Evolutionary conservation across 2,113 vertebrate species (phyloP).

Genomic region (Otocyon megalotis): DNA sequence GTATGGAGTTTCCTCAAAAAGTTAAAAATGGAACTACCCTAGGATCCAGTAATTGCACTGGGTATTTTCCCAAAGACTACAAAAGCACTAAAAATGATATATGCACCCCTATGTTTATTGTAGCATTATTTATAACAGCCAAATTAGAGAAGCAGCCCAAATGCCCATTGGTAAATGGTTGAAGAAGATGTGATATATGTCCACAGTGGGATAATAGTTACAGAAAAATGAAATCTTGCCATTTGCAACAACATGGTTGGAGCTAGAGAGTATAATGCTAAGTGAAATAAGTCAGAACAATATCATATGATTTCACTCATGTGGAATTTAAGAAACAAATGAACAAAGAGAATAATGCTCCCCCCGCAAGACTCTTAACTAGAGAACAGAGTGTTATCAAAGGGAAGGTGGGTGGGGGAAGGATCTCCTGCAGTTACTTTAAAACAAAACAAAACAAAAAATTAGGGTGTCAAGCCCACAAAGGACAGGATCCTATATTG

Average conservation of each 20-base stretch:
- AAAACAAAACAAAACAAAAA: neutral
- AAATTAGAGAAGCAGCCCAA: neutral
- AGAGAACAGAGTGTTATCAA: neutral
- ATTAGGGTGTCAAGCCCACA: neutral
- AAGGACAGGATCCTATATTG: neutral
- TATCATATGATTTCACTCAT: neutral
- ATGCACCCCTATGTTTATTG: neutral
- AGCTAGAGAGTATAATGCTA: neutral
- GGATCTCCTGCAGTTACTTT: neutral
- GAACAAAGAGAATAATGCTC: neutral
- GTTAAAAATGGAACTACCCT: neutral
- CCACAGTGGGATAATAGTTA: neutral
- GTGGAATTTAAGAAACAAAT: neutral
- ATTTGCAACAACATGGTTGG: neutral
- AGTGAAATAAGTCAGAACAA: neutral
- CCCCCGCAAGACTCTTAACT: neutral
- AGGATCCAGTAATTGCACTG: neutral
- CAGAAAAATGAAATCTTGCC: neutral
- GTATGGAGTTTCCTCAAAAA: neutral
- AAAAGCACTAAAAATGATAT: neutral
- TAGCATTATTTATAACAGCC: neutral
- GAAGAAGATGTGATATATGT: neutral
- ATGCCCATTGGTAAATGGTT: neutral
- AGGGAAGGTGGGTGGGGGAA: neutral
- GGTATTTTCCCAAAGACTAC: neutral